These are phyloP conservation scores for Siphonodentalium dalli DNA, from an alignment of 2,888 invertebrate species.

Conservation along the genomic window DNA sequence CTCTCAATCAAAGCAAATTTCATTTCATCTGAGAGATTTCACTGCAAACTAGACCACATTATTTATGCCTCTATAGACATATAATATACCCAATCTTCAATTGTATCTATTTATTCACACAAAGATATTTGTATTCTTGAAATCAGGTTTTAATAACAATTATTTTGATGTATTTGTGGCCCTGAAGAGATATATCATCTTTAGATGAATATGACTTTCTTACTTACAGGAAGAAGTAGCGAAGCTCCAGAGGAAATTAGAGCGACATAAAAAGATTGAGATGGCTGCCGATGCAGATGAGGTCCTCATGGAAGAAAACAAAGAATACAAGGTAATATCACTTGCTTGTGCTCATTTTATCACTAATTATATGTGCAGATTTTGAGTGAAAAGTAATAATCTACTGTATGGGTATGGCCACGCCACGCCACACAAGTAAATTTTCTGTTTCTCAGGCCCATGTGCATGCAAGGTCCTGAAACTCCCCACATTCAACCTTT, in stretches of 20 bases:
- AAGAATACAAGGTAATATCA: constrained; percentile 82
- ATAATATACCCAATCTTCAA: too few species aligned
- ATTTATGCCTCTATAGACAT: not conserved
- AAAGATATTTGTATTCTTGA: not conserved
- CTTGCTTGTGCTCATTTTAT: not conserved
- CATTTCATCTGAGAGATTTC: too few species aligned
- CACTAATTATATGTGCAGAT: not conserved
- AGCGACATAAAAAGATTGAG: constrained; percentile 96
- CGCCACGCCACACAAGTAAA: not conserved
- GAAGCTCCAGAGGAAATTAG: constrained; percentile 88
- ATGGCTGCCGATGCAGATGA: constrained; percentile 94
- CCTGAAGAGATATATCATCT: too few species aligned
- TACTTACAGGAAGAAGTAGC: constrained; percentile 85
- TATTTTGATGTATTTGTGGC: not conserved
- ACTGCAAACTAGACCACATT: not conserved
- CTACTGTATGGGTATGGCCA: not conserved
- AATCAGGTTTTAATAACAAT: too few species aligned
- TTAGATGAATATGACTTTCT: not conserved
- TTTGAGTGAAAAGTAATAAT: not conserved
- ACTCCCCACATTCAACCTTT: not conserved
- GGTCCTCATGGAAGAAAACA: constrained; percentile 95
- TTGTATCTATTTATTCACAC: not conserved
- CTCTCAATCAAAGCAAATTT: too few species aligned
- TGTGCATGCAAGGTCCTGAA: not conserved
- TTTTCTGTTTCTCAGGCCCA: not conserved